Conservation (phyloP, 2,888 invertebrate genomes). For the Ochropleura plecta region DNA sequence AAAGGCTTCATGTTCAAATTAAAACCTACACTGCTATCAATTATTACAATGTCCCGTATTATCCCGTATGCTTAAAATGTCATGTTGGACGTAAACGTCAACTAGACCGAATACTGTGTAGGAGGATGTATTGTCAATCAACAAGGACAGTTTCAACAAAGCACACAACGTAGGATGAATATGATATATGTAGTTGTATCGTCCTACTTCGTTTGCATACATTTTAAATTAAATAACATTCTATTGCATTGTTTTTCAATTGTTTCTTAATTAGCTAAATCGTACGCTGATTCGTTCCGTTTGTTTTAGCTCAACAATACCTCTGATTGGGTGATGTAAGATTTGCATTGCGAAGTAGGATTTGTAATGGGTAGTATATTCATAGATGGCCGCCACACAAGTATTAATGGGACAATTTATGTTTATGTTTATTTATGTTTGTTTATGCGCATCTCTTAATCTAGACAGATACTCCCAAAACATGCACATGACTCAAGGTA, state of each 20-base stretch:
- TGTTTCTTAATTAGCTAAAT: not conserved
- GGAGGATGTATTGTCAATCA: not conserved
- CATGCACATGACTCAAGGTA: not conserved
- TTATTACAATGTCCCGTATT: not conserved
- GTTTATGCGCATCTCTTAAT: not conserved
- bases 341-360: not conserved
- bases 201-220: not conserved
- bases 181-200: not conserved
- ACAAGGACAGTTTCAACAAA: not conserved
- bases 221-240: not conserved
- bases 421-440: not conserved
- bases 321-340: not conserved
- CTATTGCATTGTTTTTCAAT: not conserved
- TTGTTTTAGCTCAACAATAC: not conserved
- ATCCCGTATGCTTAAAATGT: not conserved
- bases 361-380: not conserved
- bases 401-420: too few relatives aligned
- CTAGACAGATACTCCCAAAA: not conserved
- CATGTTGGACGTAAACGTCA: not conserved
- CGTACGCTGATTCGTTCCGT: not conserved
- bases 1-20: not conserved
- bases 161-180: not conserved
- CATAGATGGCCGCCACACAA: not conserved
- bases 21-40: constrained; percentile 3
- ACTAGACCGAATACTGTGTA: not conserved